These are phyloP conservation scores for Eristalinus sepulchralis DNA, from an alignment of 2,888 invertebrate species.

Conservation along the genomic window DNA sequence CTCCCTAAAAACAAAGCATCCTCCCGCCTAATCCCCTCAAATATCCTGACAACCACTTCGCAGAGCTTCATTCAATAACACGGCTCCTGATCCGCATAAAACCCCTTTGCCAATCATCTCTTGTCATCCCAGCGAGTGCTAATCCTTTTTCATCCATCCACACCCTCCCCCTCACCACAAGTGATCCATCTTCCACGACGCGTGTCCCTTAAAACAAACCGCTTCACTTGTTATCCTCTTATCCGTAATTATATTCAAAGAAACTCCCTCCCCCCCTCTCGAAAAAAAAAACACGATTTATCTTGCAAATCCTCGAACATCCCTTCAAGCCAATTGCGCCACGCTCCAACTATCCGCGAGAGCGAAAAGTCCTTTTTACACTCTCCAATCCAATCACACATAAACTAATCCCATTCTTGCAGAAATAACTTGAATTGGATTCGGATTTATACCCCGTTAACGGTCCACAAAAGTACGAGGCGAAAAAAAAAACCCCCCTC, in stretches of 20 bases:
- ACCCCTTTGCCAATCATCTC: neutral
- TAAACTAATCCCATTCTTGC: conserved; percentile 68
- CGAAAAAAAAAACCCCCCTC: neutral
- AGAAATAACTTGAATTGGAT: conserved; percentile 66
- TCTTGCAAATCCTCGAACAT: conserved; percentile 49
- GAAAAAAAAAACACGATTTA: conserved; percentile 22
- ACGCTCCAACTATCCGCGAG: conserved; percentile 20
- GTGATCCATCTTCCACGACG: neutral
- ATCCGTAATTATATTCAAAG: conserved; percentile 37
- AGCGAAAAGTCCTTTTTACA: conserved; percentile 29
- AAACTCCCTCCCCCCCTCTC: neutral
- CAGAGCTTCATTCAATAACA: neutral
- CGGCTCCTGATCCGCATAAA: neutral
- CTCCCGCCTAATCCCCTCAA: no score
- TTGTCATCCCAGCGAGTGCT: neutral
- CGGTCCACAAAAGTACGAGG: conserved; percentile 43
- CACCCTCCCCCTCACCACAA: neutral
- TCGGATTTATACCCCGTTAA: conserved; percentile 68
- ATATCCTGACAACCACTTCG: neutral
- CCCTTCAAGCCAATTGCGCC: conserved; percentile 57
- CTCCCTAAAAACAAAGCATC: no score
- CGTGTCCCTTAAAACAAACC: neutral
- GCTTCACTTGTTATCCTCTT: conserved; percentile 46
- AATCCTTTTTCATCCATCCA: neutral
- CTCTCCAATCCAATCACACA: conserved; percentile 66